Percentiles rank a stretch among this genome's conserved stretches.
phyloP scores from a whole-genome alignment of 2,113 vertebrate genomes.

The Malaclemys terrapin region DNA sequence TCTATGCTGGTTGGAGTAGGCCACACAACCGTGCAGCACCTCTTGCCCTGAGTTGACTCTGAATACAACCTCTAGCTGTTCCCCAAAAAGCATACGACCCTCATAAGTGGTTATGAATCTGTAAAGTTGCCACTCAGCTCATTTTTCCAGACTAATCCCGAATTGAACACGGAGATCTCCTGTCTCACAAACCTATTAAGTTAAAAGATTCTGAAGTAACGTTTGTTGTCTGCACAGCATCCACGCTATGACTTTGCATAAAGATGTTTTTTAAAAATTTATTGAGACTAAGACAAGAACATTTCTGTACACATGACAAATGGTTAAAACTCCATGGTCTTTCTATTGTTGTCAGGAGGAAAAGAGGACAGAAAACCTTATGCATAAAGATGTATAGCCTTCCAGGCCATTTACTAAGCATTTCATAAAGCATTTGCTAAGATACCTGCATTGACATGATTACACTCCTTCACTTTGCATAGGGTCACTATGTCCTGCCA shows the following conservation, averaged over 20 bases:
- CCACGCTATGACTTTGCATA: not conserved
- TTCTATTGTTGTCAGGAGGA: not conserved
- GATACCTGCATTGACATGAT: slow-evolving; percentile 13
- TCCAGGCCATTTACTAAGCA: not conserved
- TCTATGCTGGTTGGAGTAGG: not conserved
- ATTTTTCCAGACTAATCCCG: not conserved
- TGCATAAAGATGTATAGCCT: not conserved
- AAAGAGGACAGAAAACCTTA: not conserved
- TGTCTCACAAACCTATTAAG: not conserved
- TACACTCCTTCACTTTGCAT: slow-evolving; percentile 16
- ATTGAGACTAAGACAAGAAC: not conserved
- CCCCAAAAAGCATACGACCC: not conserved
- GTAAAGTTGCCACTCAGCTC: not conserved
- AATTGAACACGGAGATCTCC: not conserved
- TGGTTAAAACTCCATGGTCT: not conserved
- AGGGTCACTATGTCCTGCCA: slow-evolving; percentile 67
- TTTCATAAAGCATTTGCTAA: slow-evolving; percentile 20
- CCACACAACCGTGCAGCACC: not conserved
- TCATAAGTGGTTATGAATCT: not conserved
- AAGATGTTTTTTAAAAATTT: not conserved
- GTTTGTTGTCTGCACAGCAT: not conserved
- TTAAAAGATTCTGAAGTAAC: not conserved
- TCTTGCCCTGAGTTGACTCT: not conserved
- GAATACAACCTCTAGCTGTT: not conserved
- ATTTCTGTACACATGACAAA: not conserved